Evolutionary conservation across 1,140 invertebrate genomes (phyloP).

Genomic region (Tetramorium alpestre): DNA sequence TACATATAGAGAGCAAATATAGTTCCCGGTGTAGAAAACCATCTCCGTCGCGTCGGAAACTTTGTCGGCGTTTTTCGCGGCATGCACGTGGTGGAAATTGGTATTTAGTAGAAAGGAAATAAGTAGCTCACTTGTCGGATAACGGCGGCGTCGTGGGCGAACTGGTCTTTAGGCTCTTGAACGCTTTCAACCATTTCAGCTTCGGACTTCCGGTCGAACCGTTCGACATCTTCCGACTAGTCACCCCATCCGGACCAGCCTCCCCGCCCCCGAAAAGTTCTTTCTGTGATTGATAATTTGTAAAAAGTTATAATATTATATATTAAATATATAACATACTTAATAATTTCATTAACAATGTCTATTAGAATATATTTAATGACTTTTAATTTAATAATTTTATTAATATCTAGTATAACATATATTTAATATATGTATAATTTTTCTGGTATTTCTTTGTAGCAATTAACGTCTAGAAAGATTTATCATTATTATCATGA

Average conservation of each 20-base stretch:
- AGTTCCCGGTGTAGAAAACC: neutral
- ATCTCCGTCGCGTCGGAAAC: constrained; percentile 42
- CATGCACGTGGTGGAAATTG: constrained; percentile 44
- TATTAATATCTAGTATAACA: neutral
- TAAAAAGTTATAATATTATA: neutral
- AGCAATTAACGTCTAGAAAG: neutral
- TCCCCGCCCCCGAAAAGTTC: constrained; percentile 93
- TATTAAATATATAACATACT: neutral
- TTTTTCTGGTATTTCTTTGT: neutral
- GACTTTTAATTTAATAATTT: neutral
- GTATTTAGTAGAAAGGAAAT: constrained; percentile 35
- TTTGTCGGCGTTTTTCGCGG: constrained; percentile 28
- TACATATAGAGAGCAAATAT: constrained; percentile 3
- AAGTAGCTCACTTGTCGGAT: constrained; percentile 86
- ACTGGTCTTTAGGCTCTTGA: constrained; percentile 96
- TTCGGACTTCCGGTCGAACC: constrained; percentile 96
- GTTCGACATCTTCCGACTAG: constrained; percentile 94
- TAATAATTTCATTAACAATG: neutral
- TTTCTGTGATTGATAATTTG: constrained; percentile 89
- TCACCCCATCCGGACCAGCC: constrained; percentile 86
- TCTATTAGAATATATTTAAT: neutral
- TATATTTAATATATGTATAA: neutral
- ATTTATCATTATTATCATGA: neutral
- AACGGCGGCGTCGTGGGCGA: constrained; percentile 86
- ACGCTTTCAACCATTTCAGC: constrained; percentile 99